Evolutionary conservation across 2,113 vertebrate genomes (phyloP), one percentile per base, ranked within the genome.

Genomic region (Tetraodon nigroviridis): DNA sequence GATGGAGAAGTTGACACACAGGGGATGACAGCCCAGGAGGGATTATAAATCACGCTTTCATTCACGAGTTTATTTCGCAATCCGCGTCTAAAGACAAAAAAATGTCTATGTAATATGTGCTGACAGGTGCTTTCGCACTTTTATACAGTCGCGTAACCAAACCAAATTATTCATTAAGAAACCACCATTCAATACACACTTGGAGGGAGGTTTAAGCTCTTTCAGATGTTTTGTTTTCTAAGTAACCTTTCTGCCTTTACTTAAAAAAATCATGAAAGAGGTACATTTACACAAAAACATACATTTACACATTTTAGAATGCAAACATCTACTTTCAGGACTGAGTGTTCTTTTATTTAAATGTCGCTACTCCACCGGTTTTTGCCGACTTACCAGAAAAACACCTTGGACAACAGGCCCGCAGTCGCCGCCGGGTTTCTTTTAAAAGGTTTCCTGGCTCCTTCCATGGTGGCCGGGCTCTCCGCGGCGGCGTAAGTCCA

Each of bases 321-420:
- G 5, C 24, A 27, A 27, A 5, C 24, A 27, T 6, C 24, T 27
- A 27, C 24, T 27, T 27, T 27, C 7, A 27, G 5, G 24, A 6
- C 24, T 27, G 24, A 27, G 5, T 27, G 7, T 27, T 27, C 24
- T 27, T 27, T 27, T 27, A 27, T 27, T 27, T 27, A 27, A 27
- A 27, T 27, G 24, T 4, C 24, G 24, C 7, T 4, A 27, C 24
- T 27, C 2, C 7, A 27, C 24, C 7, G 5, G 7, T 5, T 27
- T 32, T 24, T 27, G 51, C 40, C 10, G 15, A 87, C 90, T 82
- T 55, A 92, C 91, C 91, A 92, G 82, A 92, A 92, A 29, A 91
- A 75, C 3, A 92, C 27, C 67, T 72, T 78, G 1, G 91, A 92
- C 17, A 90, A 41, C 7, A 88, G 0, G 77, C 71, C 83, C 11